Base-by-base conservation (phyloP, 2,113 vertebrate genomes). In the Misgurnus mizolepis region DNA sequence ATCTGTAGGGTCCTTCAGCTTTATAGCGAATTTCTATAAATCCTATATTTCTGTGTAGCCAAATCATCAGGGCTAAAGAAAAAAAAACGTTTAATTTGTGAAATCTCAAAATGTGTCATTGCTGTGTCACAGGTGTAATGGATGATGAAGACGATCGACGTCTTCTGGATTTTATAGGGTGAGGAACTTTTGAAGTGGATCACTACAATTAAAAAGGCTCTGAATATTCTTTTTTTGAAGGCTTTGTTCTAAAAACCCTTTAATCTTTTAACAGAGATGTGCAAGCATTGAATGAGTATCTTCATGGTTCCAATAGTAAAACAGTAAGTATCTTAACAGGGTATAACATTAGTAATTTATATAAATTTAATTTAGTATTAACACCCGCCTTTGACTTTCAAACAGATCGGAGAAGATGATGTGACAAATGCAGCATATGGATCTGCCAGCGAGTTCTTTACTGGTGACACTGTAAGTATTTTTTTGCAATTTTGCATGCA, bases 111-210 rank as follows among this genome's bases (percentile, higher is more conserved):
- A 39, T 82, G 43, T 71, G 17, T 80, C 53, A 78, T 85, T 89
- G 76, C 82, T 82, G 73, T 88, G 50, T 40, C 89, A 7, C 87
- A 99, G 98, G 95, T 98, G 97, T 97, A 95, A 99, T 99, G 98
- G 98, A 99, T 93, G 98, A 99, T 98, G 98, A 97, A 60, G 97
- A 98, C 84, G 97, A 98, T 90, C 96, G 96, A 91, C 97, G 94
- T 95, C 97, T 99, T 95, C 96, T 98, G 92, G 98, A 98, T 95
- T 95, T 99, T 93, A 98, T 99, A 92, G 97, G 98, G 98, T 99
- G 95, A 96, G 70, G 12, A 60, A 9, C 49, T 70, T 76, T 72
- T 18, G 17, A 58, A 41, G 60, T 58, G 17, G 41, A 43, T 65
- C 47, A 14, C 22, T 76, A 9, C 50, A 41, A 7, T 64, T 50